These are phyloP conservation scores for Hypsopygia costalis DNA, from an alignment of 2,888 invertebrate genomes.

Conservation along the genomic window DNA sequence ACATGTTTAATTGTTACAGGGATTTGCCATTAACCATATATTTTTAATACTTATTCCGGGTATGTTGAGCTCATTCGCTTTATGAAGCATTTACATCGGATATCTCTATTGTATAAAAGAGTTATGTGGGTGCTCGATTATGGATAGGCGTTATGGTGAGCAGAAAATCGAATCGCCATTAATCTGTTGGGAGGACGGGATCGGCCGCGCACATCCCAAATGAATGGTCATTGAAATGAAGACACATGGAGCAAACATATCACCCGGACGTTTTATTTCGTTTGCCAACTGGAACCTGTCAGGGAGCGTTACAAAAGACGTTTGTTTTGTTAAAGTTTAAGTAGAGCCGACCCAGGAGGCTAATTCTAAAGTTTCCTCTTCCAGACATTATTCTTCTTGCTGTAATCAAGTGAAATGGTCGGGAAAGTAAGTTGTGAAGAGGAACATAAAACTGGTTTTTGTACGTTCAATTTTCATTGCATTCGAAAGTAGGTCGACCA, in stretches of 20 bases:
- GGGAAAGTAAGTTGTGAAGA: conserved; percentile 24
- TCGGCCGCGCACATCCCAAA: conserved; percentile 52
- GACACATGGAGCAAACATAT: conserved; percentile 62
- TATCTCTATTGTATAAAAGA: conserved; percentile 16
- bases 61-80: conserved; percentile 4
- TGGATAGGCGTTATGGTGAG: conserved; percentile 36
- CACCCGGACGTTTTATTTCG: conserved; percentile 57
- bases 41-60: conserved; percentile 11
- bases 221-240: conserved; percentile 68
- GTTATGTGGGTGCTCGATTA: conserved; percentile 21
- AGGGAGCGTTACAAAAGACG: conserved; percentile 32
- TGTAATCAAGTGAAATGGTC: conserved; percentile 48
- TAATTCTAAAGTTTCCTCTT: conserved; percentile 43
- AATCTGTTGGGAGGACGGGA: conserved; percentile 44
- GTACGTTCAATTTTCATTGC: neutral
- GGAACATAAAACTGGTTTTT: neutral
- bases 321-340: conserved; percentile 45
- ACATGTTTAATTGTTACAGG: conserved; percentile 16
- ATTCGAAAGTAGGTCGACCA: neutral
- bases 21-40: conserved; percentile 16
- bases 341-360: conserved; percentile 33
- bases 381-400: conserved; percentile 38
- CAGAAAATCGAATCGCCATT: conserved; percentile 55
- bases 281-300: conserved; percentile 41
- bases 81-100: conserved; percentile 10